Evolutionary conservation across 2,113 vertebrate genomes (phyloP).

Genomic region (Panurus biarmicus): DNA sequence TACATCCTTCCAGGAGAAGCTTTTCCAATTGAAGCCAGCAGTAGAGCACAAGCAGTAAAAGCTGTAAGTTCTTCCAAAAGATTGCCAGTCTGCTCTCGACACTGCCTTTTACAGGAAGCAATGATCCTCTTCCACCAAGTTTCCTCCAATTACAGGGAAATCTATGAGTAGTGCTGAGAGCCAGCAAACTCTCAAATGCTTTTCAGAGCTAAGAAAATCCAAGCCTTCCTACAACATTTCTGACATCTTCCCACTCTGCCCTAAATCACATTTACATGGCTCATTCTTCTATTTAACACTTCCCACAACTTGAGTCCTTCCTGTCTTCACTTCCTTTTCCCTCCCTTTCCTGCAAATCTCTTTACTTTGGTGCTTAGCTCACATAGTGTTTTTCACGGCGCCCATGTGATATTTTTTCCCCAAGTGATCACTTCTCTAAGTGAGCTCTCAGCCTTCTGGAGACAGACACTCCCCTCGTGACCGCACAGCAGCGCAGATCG

Average conservation of each 20-base stretch:
- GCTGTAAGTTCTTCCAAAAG: background rate
- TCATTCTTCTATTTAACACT: constrained; percentile 36
- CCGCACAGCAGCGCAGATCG: background rate
- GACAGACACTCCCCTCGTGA: background rate
- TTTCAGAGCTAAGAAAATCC: constrained; percentile 28
- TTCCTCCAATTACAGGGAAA: background rate
- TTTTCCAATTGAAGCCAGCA: background rate
- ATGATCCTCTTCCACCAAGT: background rate
- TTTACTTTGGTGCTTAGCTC: background rate
- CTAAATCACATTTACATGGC: constrained; percentile 15
- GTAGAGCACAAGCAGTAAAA: background rate
- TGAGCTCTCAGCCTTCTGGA: background rate
- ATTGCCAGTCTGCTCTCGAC: background rate
- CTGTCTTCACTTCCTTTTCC: constrained; percentile 6
- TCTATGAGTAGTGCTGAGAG: background rate
- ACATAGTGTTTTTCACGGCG: background rate
- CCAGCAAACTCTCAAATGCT: background rate
- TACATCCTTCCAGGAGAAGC: background rate
- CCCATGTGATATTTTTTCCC: background rate
- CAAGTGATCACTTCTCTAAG: background rate
- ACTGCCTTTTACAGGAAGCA: background rate
- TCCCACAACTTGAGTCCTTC: constrained; percentile 19
- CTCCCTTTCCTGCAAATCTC: background rate
- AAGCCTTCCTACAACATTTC: constrained; percentile 20
- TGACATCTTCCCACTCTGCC: constrained; percentile 31